A percentile compares a stretch with the other conserved stretches of the same genome.
Conservation (phyloP, 2,888 invertebrate species). For the Lottia gigantea region DNA sequence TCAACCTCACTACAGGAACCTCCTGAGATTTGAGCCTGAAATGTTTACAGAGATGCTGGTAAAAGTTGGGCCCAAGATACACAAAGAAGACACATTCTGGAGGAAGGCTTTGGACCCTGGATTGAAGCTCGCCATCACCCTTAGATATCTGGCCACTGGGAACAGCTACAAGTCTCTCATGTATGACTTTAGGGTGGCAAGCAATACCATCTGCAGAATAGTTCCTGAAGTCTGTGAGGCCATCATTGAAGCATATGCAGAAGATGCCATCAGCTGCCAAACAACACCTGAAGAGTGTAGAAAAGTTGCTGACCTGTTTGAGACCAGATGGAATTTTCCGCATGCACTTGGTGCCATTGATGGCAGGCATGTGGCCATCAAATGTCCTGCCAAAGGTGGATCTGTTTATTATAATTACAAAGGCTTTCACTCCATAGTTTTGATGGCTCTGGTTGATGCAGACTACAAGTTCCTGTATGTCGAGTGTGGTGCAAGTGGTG, state of each 20-base stretch:
- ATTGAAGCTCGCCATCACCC: slow-evolving; percentile 27
- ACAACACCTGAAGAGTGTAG: slow-evolving; percentile 27
- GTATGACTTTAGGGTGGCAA: slow-evolving; percentile 33
- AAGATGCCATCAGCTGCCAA: slow-evolving; percentile 28
- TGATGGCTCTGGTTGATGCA: slow-evolving; percentile 32
- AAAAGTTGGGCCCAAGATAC: too few relatives aligned
- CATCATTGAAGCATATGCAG: slow-evolving; percentile 30
- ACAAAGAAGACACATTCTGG: slow-evolving; percentile 24
- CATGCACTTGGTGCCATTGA: slow-evolving; percentile 22
- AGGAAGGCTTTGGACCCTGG: slow-evolving; percentile 30
- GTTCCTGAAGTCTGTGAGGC: slow-evolving; percentile 37
- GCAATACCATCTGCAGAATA: slow-evolving; percentile 32
- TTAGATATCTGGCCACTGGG: slow-evolving; percentile 36
- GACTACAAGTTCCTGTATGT: slow-evolving; percentile 38
- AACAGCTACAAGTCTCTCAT: slow-evolving; percentile 32
- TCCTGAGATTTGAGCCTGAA: slow-evolving; percentile 36
- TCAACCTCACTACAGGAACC: slow-evolving; percentile 35
- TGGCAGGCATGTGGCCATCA: slow-evolving; percentile 26
- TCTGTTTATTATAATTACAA: slow-evolving; percentile 30
- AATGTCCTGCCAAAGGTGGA: slow-evolving; percentile 20
- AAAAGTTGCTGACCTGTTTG: slow-evolving; percentile 22
- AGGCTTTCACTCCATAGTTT: too few relatives aligned
- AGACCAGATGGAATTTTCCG: not conserved
- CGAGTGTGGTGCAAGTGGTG: slow-evolving; percentile 29
- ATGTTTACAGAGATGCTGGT: slow-evolving; percentile 41